Evolutionary conservation across 2,113 vertebrate species (phyloP), one percentile per base, ranked within the genome.

Genomic region (Sceloporus tristichus): DNA sequence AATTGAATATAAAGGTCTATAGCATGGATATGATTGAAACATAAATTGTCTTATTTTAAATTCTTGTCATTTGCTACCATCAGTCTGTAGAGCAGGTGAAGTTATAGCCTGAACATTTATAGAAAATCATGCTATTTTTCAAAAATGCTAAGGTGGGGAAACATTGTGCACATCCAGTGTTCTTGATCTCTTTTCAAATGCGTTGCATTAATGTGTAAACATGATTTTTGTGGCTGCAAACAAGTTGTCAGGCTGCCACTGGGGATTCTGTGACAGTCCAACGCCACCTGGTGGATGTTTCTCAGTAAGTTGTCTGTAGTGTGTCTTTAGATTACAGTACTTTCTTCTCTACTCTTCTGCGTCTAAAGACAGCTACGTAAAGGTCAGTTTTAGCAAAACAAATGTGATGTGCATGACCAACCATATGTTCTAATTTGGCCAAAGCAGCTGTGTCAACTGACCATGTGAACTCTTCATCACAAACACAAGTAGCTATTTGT

Each of bases 251-350:
- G 8, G 85, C 86, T 91, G 89, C 13, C 93, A 87, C 87, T 59
- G 92, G 93, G 92, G 92, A 95, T 95, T 77, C 82, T 93, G 38
- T 59, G 91, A 2, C 95, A 42, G 90, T 95, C 91, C 94, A 90
- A 92, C 89, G 94, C 95, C 95, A 96, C 88, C 95, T 95, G 92
- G 93, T 94, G 95, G 95, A 89, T 56, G 73, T 91, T 88, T 82
- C 70, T 25, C 1, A 79, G 88, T 74, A 93, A 92, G 48, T 77
- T 29, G 74, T 70, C 85, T 83, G 38, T 9, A 56, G 18, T 2
- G 14, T 77, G 14, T 38, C 38, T 18, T 53, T 53, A 65, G 21
- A 76, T 66, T 82, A 2, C 42, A n/a, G n/a, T n/a, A n/a, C n/a
- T n/a, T 53, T 87, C 27, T 23, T 13, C 29, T 34, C 9, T 9